phyloP scores from a whole-genome alignment of 2,113 vertebrate genomes.

The Datnioides undecimradiatus region DNA sequence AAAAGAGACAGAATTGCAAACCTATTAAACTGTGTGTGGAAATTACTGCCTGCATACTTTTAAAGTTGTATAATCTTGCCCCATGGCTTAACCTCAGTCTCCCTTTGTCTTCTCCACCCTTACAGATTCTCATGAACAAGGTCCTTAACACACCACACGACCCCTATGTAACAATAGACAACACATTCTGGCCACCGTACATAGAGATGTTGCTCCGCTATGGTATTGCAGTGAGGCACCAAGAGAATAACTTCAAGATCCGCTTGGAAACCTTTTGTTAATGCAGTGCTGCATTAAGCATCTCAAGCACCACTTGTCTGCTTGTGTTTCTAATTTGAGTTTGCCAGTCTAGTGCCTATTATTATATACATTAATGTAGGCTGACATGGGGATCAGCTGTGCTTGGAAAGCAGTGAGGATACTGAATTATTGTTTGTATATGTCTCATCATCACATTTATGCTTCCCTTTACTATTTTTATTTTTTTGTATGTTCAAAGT shows the following conservation, averaged over 20 bases:
- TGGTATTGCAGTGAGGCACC: conserved; percentile 89
- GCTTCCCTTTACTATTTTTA: background rate
- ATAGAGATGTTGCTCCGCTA: conserved; percentile 91
- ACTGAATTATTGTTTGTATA: background rate
- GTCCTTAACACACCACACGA: conserved; percentile 88
- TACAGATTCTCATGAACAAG: conserved; percentile 89
- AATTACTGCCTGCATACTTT: background rate
- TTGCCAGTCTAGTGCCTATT: conserved; percentile 10
- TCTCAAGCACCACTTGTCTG: conserved; percentile 10
- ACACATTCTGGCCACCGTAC: conserved; percentile 94
- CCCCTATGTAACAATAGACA: conserved; percentile 86
- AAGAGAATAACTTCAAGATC: conserved; percentile 88
- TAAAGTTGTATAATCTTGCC: background rate
- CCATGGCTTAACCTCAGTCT: background rate
- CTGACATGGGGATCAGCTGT: background rate
- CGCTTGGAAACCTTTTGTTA: conserved; percentile 80
- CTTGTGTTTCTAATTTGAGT: background rate
- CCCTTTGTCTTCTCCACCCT: background rate
- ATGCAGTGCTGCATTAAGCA: background rate
- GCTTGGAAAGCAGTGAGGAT: background rate
- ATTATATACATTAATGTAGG: conserved; percentile 13
- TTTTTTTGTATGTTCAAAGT: background rate
- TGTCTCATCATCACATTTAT: background rate
- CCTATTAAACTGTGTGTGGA: background rate
- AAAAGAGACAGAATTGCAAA: background rate